Percentiles rank a stretch among this genome's conserved stretches.
Evolutionary conservation across 2,888 invertebrate species (phyloP).

Genomic region (Nomada hirtipes): DNA sequence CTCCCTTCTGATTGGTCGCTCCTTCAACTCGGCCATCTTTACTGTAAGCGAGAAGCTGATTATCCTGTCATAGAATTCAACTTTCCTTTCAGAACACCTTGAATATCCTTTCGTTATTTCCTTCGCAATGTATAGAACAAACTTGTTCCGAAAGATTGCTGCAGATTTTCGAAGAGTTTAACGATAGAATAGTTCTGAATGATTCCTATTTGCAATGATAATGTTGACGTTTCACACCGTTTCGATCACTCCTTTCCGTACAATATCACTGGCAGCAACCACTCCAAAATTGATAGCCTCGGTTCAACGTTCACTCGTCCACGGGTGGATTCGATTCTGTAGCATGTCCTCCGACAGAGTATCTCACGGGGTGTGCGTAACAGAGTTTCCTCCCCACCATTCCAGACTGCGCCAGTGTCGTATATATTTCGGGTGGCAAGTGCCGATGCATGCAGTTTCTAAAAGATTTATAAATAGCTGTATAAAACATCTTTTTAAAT

Average conservation of each 20-base stretch:
- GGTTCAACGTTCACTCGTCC: conserved; percentile 38
- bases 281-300: background rate
- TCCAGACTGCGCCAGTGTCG: conserved; percentile 27
- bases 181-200: background rate
- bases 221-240: conserved; percentile 24
- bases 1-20: conserved; percentile 85
- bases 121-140: too few relatives aligned
- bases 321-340: conserved; percentile 59
- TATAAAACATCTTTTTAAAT: too few relatives aligned
- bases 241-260: conserved; percentile 11
- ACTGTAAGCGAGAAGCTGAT: conserved; percentile 47
- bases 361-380: conserved; percentile 54
- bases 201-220: background rate
- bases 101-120: background rate
- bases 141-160: background rate
- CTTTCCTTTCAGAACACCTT: conserved; percentile 23
- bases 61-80: conserved; percentile 58
- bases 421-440: background rate
- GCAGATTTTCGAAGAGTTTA: background rate
- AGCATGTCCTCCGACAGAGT: conserved; percentile 53
- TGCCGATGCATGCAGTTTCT: background rate
- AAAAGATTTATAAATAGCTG: background rate
- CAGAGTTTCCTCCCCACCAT: conserved; percentile 49
- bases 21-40: conserved; percentile 58
- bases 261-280: background rate